phyloP scores from a whole-genome alignment of 2,888 invertebrate genomes.

The Stenchaetothrips biformis region DNA sequence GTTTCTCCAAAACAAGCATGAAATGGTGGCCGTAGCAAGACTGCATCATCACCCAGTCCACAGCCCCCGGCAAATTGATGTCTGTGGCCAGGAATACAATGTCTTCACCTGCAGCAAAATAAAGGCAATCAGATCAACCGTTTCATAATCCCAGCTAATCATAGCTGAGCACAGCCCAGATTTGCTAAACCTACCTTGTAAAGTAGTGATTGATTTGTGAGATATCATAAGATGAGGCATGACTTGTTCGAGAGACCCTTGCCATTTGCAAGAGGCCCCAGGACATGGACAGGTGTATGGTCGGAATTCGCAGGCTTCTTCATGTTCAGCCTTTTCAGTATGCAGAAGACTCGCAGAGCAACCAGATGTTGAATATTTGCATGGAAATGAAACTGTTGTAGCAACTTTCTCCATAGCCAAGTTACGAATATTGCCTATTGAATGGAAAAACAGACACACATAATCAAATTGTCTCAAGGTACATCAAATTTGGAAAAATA shows the following conservation, averaged over 20 bases:
- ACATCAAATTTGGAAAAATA: slow-evolving; percentile 22
- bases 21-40: slow-evolving; percentile 99
- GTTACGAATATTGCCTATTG: slow-evolving; percentile 86
- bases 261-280: slow-evolving; percentile 99
- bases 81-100: slow-evolving; percentile 99
- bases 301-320: slow-evolving; percentile 96
- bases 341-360: slow-evolving; percentile 87
- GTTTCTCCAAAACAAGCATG: slow-evolving; percentile 98
- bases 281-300: slow-evolving; percentile 99
- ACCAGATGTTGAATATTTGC: slow-evolving; percentile 95
- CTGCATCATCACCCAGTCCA: slow-evolving; percentile 99
- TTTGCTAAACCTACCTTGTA: slow-evolving; percentile 66
- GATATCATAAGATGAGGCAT: slow-evolving; percentile 97
- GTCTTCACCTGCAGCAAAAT: slow-evolving; percentile 69
- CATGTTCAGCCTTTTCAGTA: slow-evolving; percentile 98
- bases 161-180: not conserved
- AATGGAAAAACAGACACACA: slow-evolving; percentile 30
- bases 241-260: slow-evolving; percentile 94
- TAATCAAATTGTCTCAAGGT: slow-evolving; percentile 56
- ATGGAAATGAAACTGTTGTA: slow-evolving; percentile 96
- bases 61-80: slow-evolving; percentile 97
- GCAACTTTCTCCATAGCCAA: slow-evolving; percentile 99
- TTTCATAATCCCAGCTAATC: not conserved
- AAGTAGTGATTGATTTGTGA: slow-evolving; percentile 96
- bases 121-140: slow-evolving; percentile 14